Conservation (phyloP, 1,140 invertebrate genomes). For the Drosophila takahashii region DNA sequence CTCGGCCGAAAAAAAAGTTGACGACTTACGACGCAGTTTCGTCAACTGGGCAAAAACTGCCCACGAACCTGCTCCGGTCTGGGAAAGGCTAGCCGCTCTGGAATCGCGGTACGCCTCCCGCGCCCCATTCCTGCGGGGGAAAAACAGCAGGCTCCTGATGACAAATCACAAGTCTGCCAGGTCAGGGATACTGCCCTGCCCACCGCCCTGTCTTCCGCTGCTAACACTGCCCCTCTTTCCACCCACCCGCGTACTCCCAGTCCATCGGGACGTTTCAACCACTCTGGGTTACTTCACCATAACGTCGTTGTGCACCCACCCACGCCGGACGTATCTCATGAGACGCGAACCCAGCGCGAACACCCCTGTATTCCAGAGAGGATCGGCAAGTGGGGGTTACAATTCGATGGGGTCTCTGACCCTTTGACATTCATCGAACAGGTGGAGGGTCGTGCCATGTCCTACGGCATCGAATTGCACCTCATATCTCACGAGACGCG, state of each 20-base stretch:
- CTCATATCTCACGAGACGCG: neutral
- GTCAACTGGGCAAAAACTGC: too few species aligned
- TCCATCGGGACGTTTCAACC: too few species aligned
- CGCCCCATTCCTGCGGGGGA: too few species aligned
- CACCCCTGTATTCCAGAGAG: neutral
- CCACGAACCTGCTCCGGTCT: too few species aligned
- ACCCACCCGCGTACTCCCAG: neutral
- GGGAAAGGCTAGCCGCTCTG: too few species aligned
- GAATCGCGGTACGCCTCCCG: too few species aligned
- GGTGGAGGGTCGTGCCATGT: neutral
- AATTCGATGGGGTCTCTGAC: neutral
- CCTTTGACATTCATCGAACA: neutral
- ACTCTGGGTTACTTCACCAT: too few species aligned
- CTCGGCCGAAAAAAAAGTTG: neutral
- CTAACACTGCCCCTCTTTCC: neutral
- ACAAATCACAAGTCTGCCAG: too few species aligned
- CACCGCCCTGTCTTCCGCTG: neutral
- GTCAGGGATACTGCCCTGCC: too few species aligned
- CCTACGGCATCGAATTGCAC: neutral
- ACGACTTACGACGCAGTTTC: too few species aligned
- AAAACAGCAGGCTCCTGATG: too few species aligned
- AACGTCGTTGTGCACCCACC: neutral
- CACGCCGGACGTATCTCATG: neutral
- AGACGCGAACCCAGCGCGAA: neutral
- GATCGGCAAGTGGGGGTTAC: neutral